These are phyloP conservation scores for Strigops habroptila DNA, from an alignment of 2,113 vertebrate species.

Conservation along the genomic window DNA sequence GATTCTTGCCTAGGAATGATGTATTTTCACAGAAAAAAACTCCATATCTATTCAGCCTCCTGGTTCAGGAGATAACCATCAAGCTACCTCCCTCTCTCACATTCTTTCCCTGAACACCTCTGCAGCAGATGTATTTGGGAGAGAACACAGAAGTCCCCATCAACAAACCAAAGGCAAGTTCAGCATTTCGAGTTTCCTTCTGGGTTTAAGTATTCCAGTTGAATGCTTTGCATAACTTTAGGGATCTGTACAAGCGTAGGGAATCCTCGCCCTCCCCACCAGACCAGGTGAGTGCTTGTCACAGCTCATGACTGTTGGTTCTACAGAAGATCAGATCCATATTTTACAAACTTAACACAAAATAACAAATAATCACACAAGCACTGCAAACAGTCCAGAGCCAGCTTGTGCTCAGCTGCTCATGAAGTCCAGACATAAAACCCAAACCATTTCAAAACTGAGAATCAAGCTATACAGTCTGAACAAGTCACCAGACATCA, in stretches of 20 bases:
- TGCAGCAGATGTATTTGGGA: neutral
- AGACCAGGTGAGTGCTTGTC: neutral
- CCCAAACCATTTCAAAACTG: neutral
- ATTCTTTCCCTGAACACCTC: neutral
- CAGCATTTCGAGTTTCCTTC: neutral
- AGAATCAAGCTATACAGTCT: neutral
- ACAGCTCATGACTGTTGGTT: neutral
- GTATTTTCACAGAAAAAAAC: neutral
- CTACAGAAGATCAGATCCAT: neutral
- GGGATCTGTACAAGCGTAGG: neutral
- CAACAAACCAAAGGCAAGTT: neutral
- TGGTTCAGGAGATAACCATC: neutral
- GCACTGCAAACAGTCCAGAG: neutral
- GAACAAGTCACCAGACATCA: neutral
- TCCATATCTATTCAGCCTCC: rapidly evolving
- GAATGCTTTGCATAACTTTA: rapidly evolving
- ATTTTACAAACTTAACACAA: neutral
- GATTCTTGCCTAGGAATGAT: neutral
- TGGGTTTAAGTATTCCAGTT: neutral
- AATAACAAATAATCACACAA: neutral
- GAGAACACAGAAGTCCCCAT: neutral
- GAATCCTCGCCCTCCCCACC: neutral
- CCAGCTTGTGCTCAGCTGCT: neutral
- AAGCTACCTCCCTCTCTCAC: neutral
- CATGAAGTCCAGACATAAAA: neutral